Percentiles rank a stretch among this genome's conserved stretches.
Evolutionary conservation across 2,888 invertebrate species (phyloP).

Genomic region (Dryadula phaetusa): DNA sequence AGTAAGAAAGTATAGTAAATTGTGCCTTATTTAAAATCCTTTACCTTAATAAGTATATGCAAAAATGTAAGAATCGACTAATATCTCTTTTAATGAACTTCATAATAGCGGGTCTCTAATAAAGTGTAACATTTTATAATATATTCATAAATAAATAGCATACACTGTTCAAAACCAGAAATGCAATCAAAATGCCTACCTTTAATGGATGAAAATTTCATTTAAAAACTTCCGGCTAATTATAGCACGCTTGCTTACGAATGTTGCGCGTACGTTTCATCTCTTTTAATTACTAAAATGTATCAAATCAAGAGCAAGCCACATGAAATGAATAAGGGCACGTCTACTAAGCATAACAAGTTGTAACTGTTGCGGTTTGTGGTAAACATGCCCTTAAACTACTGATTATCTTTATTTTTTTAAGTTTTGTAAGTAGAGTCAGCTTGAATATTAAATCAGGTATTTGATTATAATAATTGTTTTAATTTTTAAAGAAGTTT

Average conservation of each 20-base stretch:
- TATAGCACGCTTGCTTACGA: slow-evolving; percentile 31
- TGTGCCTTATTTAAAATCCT: no score
- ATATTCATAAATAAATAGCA: slow-evolving; percentile 25
- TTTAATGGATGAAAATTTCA: slow-evolving; percentile 31
- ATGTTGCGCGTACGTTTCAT: slow-evolving; percentile 35
- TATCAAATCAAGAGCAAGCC: slow-evolving; percentile 34
- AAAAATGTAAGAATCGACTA: not conserved
- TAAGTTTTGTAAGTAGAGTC: slow-evolving; percentile 12
- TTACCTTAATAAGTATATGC: not conserved
- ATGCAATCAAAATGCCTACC: slow-evolving; percentile 27
- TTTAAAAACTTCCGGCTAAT: slow-evolving; percentile 41
- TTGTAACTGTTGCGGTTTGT: slow-evolving; percentile 33
- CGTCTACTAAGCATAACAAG: slow-evolving; percentile 34
- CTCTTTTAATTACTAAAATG: slow-evolving; percentile 41
- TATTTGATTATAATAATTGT: not conserved
- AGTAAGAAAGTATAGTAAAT: no score
- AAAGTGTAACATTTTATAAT: slow-evolving; percentile 12
- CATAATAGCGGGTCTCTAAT: not conserved
- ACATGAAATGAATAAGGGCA: slow-evolving; percentile 34
- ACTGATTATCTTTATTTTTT: slow-evolving; percentile 33
- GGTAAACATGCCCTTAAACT: slow-evolving; percentile 34
- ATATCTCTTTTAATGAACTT: not conserved
- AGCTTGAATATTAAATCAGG: not conserved
- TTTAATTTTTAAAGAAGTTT: not conserved
- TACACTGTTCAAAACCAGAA: slow-evolving; percentile 24